Evolutionary conservation across 1,140 invertebrate genomes (phyloP).

Genomic region (Trichonephila clavipes): DNA sequence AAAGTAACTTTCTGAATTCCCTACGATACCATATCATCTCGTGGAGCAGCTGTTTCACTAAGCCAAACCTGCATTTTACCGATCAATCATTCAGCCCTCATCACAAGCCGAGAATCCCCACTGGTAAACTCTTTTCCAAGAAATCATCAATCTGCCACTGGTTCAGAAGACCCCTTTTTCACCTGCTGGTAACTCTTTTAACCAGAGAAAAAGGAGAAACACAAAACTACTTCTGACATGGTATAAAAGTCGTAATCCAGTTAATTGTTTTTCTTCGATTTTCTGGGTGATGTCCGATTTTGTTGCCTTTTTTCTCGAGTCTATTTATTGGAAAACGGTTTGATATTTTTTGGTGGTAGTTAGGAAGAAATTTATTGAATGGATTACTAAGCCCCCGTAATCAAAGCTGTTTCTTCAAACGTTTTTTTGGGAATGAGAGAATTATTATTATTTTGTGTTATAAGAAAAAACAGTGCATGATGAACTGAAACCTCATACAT

Average conservation of each 20-base stretch:
- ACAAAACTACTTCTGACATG: not conserved
- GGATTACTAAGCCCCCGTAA: not conserved
- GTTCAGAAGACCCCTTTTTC: not conserved
- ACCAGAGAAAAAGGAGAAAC: not conserved
- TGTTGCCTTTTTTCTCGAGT: not conserved
- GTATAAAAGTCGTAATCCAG: constrained; percentile 26
- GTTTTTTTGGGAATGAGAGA: no score
- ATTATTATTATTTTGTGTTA: no score
- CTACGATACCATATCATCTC: not conserved
- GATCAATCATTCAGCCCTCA: not conserved
- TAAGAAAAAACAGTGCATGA: no score
- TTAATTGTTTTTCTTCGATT: constrained; percentile 35
- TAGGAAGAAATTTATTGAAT: not conserved
- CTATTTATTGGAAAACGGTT: not conserved
- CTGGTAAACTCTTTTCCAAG: constrained; percentile 19
- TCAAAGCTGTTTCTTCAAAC: no score
- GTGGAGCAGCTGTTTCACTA: not conserved
- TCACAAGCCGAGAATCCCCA: not conserved
- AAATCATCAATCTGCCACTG: constrained; percentile 1
- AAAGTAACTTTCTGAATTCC: not conserved
- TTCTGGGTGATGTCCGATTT: not conserved
- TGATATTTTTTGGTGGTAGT: not conserved
- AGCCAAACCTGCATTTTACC: not conserved
- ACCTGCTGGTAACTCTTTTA: constrained; percentile 21
- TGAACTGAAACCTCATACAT: no score